Conservation (phyloP, 2,888 invertebrate genomes). For the Cristatella mucedo region DNA sequence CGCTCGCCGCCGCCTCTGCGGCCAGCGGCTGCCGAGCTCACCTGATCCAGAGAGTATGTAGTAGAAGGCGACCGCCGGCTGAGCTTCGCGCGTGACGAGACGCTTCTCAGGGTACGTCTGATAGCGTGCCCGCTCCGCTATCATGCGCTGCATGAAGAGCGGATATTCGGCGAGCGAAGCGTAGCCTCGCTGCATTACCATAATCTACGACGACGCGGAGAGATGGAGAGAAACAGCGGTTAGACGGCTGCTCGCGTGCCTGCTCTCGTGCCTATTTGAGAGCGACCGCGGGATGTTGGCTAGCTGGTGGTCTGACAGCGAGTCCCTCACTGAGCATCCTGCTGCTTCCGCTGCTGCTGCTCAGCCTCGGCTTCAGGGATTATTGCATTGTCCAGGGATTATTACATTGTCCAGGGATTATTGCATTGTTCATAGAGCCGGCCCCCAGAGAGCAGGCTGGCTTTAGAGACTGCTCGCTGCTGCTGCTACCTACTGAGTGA, state of each 20-base stretch:
- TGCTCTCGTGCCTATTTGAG: not conserved
- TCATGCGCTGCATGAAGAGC: conserved; percentile 12
- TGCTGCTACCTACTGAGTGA: too few relatives aligned
- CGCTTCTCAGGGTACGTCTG: conserved; percentile 19
- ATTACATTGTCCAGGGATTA: too few relatives aligned
- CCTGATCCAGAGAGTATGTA: conserved; percentile 27
- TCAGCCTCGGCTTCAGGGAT: too few relatives aligned
- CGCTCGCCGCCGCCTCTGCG: too few relatives aligned
- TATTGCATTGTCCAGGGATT: too few relatives aligned
- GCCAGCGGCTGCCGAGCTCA: conserved; percentile 12
- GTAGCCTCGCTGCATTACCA: conserved; percentile 11
- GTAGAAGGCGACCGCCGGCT: conserved; percentile 24
- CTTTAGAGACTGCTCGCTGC: too few relatives aligned
- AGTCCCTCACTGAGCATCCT: too few relatives aligned
- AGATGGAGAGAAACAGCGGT: not conserved
- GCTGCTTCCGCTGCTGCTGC: too few relatives aligned
- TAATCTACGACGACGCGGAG: conserved; percentile 9
- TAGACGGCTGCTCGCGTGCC: not conserved
- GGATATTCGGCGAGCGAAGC: conserved; percentile 12
- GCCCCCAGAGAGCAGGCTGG: too few relatives aligned
- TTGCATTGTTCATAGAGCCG: too few relatives aligned
- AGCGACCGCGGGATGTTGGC: too few relatives aligned
- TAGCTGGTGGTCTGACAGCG: too few relatives aligned
- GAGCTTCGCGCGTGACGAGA: conserved; percentile 24
- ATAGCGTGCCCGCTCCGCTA: conserved; percentile 13